Evolutionary conservation across 64 coral and sea anemone species (phyloP).

Genomic region (Pocillopora verrucosa): DNA sequence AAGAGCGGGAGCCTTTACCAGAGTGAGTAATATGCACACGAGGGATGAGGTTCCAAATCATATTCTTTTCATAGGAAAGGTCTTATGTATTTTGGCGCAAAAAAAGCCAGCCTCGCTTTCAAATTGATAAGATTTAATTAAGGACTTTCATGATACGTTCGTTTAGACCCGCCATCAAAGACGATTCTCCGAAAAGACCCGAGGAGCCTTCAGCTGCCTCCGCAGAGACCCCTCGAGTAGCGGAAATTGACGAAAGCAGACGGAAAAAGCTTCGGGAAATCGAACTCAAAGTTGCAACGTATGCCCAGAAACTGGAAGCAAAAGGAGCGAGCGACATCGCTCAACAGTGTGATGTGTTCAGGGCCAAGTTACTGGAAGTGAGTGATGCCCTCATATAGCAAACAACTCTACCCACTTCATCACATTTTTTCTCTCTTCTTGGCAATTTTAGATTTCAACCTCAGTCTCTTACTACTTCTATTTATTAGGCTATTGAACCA

Average conservation of each 20-base stretch:
- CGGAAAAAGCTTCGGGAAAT: constrained; percentile 91
- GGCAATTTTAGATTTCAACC: too few relatives aligned
- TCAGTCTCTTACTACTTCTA: background rate
- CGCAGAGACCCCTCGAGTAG: constrained; percentile 48
- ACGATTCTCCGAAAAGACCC: constrained; percentile 51
- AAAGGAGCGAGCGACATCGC: constrained; percentile 74
- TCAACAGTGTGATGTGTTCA: constrained; percentile 86
- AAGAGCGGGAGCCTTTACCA: constrained; percentile 39
- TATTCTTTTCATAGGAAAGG: background rate
- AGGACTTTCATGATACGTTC: background rate
- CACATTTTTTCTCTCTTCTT: too few relatives aligned
- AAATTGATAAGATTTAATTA: too few relatives aligned
- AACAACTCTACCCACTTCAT: background rate
- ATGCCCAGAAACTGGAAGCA: constrained; percentile 95
- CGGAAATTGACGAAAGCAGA: constrained; percentile 86
- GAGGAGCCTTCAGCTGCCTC: constrained; percentile 36
- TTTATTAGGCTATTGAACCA: constrained; percentile 72
- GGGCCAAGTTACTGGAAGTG: constrained; percentile 87
- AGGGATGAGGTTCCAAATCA: background rate
- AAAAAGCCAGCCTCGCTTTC: background rate
- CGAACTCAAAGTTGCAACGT: constrained; percentile 92
- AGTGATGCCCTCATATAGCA: background rate
- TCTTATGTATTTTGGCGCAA: too few relatives aligned
- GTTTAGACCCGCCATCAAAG: constrained; percentile 40
- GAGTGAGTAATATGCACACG: constrained; percentile 7